These are phyloP conservation scores for Polymixis lichenea DNA, from an alignment of 2,888 invertebrate species.

Conservation along the genomic window DNA sequence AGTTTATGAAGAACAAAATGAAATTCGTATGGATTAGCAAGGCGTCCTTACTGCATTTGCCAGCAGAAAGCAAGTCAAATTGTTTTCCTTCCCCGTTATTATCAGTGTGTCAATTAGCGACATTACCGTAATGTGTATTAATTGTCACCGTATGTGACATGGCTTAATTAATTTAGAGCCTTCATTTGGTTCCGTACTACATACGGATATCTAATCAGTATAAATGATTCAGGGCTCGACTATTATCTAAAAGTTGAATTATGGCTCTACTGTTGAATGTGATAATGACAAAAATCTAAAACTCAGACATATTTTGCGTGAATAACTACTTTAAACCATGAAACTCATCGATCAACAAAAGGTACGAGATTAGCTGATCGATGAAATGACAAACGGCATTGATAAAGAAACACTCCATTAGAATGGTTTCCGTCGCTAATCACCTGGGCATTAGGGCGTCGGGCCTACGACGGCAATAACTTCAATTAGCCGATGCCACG, in stretches of 20 bases:
- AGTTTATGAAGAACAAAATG: background rate
- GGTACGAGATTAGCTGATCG: constrained; percentile 72
- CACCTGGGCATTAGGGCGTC: constrained; percentile 65
- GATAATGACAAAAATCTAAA: background rate
- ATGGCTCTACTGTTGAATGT: background rate
- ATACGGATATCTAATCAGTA: constrained; percentile 29
- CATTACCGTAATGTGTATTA: constrained; percentile 41
- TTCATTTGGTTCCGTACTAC: constrained; percentile 26
- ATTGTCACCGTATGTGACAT: constrained; percentile 33
- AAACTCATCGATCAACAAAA: constrained; percentile 48
- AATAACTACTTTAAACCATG: constrained; percentile 1
- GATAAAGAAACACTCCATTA: constrained; percentile 77
- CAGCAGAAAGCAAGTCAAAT: background rate
- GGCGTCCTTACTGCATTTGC: background rate
- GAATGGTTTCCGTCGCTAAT: constrained; percentile 77
- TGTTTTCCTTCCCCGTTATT: constrained; percentile 17
- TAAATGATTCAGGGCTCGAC: constrained; percentile 28
- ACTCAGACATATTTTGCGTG: constrained; percentile 4
- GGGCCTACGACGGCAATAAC: constrained; percentile 76
- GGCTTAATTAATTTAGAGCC: constrained; percentile 46
- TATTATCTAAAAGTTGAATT: constrained; percentile 12
- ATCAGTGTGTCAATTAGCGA: constrained; percentile 24
- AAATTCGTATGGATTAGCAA: background rate
- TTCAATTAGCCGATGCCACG: constrained; percentile 83
- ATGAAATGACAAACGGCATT: constrained; percentile 77